phyloP scores from a whole-genome alignment of 2,797 vertebrate genomes.

The Acrossocheilus wenchowensis region DNA sequence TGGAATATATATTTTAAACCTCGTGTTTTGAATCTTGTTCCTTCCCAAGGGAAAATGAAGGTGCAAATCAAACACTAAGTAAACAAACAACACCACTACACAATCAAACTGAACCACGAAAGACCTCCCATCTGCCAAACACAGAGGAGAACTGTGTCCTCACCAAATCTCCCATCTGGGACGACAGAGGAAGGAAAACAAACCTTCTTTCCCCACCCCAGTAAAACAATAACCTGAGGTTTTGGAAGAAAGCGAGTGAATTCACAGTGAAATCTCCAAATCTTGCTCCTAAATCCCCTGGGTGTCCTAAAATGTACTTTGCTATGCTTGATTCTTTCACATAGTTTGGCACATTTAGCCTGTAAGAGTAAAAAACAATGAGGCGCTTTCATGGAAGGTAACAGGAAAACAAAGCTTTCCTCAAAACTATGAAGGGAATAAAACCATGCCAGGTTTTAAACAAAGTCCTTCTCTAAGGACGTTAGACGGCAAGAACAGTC shows the following conservation, averaged over 20 bases:
- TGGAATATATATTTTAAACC: not conserved
- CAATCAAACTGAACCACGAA: not conserved
- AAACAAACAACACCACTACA: constrained; percentile 10
- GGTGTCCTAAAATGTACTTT: constrained; percentile 1
- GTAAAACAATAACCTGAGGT: constrained; percentile 58
- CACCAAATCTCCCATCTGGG: constrained; percentile 46
- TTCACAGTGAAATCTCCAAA: constrained; percentile 30
- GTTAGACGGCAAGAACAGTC: constrained; percentile 4
- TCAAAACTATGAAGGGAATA: constrained; percentile 15
- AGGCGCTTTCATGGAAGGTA: constrained; percentile 44
- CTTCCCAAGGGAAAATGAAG: not conserved
- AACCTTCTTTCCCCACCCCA: constrained; percentile 41
- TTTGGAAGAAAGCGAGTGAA: constrained; percentile 43
- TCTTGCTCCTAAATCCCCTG: not conserved
- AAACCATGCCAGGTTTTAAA: constrained; percentile 28
- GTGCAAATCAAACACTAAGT: constrained; percentile 10
- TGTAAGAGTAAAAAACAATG: constrained; percentile 14
- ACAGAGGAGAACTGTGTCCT: constrained; percentile 38
- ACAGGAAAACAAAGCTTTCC: constrained; percentile 31
- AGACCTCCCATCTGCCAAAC: constrained; percentile 27
- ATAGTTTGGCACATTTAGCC: constrained; percentile 30
- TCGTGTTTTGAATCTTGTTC: not conserved
- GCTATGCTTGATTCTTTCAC: not conserved
- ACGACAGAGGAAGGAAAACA: constrained; percentile 53
- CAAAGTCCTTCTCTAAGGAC: constrained; percentile 22